Percentiles rank a stretch among this genome's conserved stretches.
phyloP scores from a whole-genome alignment of 1,140 invertebrate species.

The Elysia chlorotica region DNA sequence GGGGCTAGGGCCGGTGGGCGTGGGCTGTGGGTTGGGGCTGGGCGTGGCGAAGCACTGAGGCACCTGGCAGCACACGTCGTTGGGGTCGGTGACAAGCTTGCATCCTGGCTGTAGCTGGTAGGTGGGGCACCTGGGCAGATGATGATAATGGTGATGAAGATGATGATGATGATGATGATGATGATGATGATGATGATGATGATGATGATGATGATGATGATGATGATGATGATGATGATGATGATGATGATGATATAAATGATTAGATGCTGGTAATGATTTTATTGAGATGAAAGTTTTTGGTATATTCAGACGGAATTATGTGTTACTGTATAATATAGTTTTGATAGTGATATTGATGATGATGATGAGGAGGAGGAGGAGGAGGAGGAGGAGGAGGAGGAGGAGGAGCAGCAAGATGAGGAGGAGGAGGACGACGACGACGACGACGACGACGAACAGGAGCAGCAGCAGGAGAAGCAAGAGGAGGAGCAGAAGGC shows the following conservation, averaged over 20 bases:
- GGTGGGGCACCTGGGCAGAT: constrained; percentile 34
- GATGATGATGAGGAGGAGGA: not conserved
- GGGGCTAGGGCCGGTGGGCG: no score
- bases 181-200: constrained; percentile 6
- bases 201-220: not conserved
- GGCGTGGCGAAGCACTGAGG: constrained; percentile 35
- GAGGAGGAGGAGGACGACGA: not conserved
- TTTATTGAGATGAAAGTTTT: no score
- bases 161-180: constrained; percentile 12
- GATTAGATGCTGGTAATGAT: not conserved
- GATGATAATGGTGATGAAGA: constrained; percentile 2
- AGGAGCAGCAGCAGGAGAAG: no score
- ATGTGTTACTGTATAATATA: no score
- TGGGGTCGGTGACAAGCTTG: constrained; percentile 38
- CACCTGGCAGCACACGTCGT: constrained; percentile 44
- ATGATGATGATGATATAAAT: not conserved
- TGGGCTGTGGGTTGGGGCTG: no score
- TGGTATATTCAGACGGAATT: no score
- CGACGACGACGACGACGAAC: constrained; percentile 34
- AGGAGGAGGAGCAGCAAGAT: not conserved
- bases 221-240: constrained; percentile 8
- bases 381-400: not conserved
- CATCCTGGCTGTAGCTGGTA: constrained; percentile 37
- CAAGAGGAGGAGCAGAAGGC: constrained; percentile 28
- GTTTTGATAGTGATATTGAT: constrained; percentile 2